Evolutionary conservation across 2,113 vertebrate species (phyloP).

Genomic region (Prionailurus bengalensis): DNA sequence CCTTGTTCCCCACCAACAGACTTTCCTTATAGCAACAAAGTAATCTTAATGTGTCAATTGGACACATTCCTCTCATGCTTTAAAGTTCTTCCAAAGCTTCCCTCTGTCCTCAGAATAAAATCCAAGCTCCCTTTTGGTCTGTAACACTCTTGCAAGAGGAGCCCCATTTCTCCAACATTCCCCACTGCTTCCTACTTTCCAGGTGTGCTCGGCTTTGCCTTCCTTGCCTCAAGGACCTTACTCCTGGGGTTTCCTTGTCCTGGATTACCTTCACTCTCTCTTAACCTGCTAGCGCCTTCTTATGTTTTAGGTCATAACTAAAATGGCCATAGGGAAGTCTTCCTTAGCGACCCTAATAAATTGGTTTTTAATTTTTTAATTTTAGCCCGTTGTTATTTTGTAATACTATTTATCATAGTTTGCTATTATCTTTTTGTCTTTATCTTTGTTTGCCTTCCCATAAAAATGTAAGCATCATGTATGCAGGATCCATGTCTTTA

Average conservation of each 20-base stretch:
- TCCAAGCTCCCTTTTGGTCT: neutral
- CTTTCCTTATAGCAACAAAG: neutral
- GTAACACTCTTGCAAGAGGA: too few relatives aligned
- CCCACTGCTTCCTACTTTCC: neutral
- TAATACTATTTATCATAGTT: neutral
- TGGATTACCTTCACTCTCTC: neutral
- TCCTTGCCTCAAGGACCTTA: neutral
- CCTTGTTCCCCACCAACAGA: neutral
- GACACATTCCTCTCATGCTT: neutral
- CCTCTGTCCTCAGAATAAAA: neutral
- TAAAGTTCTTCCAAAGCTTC: neutral
- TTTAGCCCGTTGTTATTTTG: neutral
- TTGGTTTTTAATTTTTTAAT: neutral
- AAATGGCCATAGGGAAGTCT: neutral
- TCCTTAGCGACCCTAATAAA: neutral
- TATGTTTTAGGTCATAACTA: neutral
- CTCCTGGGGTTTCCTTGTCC: neutral
- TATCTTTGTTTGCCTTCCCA: neutral
- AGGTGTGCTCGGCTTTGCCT: neutral
- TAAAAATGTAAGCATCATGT: neutral
- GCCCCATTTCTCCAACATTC: too few relatives aligned
- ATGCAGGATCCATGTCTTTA: neutral
- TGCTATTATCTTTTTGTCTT: neutral
- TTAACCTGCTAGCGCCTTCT: neutral
- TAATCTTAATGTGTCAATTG: neutral